Evolutionary conservation across 2,888 invertebrate species (phyloP).

Genomic region (Eupithecia tripunctaria): DNA sequence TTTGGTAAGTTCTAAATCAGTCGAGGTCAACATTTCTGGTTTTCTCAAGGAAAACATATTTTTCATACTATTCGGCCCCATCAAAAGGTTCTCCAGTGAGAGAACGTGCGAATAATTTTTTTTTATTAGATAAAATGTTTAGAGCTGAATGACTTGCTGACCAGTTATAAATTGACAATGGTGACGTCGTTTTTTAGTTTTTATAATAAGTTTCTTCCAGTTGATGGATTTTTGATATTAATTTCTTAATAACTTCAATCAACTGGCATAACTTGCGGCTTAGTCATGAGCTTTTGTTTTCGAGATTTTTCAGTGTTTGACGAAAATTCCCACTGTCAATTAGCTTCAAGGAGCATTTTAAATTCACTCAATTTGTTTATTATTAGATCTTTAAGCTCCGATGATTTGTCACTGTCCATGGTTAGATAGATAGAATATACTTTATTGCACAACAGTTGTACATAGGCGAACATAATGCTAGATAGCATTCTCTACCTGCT

Average conservation of each 20-base stretch:
- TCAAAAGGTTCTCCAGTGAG: too few relatives aligned
- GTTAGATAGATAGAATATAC: too few relatives aligned
- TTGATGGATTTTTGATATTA: neutral
- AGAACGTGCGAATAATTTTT: too few relatives aligned
- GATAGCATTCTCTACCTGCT: too few relatives aligned
- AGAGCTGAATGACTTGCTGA: too few relatives aligned
- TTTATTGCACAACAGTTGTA: too few relatives aligned
- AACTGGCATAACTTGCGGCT: neutral
- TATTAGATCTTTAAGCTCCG: neutral
- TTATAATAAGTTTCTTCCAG: neutral
- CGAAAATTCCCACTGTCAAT: neutral
- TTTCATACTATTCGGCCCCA: too few relatives aligned
- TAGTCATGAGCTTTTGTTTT: neutral
- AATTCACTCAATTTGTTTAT: neutral
- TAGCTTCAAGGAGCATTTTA: neutral
- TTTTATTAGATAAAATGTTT: too few relatives aligned
- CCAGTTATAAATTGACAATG: neutral
- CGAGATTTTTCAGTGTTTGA: neutral
- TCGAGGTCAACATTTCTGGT: too few relatives aligned
- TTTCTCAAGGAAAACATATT: too few relatives aligned
- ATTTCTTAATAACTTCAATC: neutral
- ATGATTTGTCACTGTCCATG: neutral
- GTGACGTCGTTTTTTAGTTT: neutral
- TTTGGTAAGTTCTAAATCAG: too few relatives aligned
- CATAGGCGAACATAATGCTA: too few relatives aligned